A percentile compares a stretch with the other conserved stretches of the same genome.
phyloP scores from a whole-genome alignment of 2,888 invertebrate genomes.

The Eulithis prunata region DNA sequence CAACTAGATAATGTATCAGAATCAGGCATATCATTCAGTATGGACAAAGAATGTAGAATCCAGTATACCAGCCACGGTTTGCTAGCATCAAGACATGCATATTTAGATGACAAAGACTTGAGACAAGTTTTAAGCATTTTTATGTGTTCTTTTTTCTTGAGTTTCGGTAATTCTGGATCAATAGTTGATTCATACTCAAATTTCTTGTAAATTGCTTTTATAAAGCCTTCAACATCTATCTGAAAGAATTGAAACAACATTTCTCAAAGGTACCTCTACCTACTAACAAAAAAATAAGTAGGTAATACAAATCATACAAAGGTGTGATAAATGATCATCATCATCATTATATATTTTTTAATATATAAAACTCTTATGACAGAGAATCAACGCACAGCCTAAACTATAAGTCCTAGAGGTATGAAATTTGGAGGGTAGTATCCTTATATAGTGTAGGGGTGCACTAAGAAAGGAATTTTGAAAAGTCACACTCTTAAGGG shows the following conservation, averaged over 20 bases:
- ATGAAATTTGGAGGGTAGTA: no score
- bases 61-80: constrained; percentile 99
- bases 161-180: constrained; percentile 83
- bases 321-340: no score
- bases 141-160: constrained; percentile 86
- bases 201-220: constrained; percentile 67
- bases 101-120: constrained; percentile 86
- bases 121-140: constrained; percentile 88
- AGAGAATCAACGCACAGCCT: no score
- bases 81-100: constrained; percentile 96
- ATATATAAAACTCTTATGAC: no score
- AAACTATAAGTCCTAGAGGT: no score
- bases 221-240: constrained; percentile 70
- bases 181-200: constrained; percentile 75
- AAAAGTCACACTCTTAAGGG: no score
- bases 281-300: no score
- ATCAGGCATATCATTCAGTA: constrained; percentile 83
- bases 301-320: no score
- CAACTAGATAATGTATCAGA: constrained; percentile 66
- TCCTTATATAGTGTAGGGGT: no score
- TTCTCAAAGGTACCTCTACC: no score
- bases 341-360: no score
- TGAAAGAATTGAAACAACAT: constrained; percentile 47
- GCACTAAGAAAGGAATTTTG: no score
- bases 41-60: constrained; percentile 95